These are phyloP conservation scores for Anas platyrhynchos DNA, from an alignment of 2,113 vertebrate species.

Conservation along the genomic window DNA sequence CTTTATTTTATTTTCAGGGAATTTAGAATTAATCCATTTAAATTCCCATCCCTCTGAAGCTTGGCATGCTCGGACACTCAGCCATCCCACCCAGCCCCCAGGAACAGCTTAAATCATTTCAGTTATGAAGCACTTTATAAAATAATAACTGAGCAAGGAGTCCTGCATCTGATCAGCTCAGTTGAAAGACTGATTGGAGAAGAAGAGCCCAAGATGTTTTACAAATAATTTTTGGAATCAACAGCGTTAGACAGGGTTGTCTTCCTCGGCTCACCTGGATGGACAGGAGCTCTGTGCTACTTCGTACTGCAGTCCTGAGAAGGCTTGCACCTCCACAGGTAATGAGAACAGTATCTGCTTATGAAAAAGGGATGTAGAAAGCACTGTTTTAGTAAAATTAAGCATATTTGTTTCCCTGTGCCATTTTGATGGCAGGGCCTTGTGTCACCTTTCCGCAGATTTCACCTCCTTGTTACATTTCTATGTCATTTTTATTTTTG, in stretches of 20 bases:
- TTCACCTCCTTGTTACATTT: neutral
- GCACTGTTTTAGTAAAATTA: neutral
- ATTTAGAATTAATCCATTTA: slow-evolving; percentile 52
- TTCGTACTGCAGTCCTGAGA: neutral
- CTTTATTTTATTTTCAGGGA: slow-evolving; percentile 63
- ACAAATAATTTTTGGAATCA: neutral
- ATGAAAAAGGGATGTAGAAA: neutral
- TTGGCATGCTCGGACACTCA: slow-evolving; percentile 55
- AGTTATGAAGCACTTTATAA: slow-evolving; percentile 39
- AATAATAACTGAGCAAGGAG: neutral
- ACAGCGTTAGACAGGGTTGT: neutral
- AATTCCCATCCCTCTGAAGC: slow-evolving; percentile 65
- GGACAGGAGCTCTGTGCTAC: accelerated
- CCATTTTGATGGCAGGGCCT: neutral
- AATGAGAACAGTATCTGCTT: neutral
- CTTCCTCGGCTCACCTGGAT: neutral
- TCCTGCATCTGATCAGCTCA: neutral
- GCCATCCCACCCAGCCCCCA: slow-evolving; percentile 64
- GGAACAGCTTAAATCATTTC: slow-evolving; percentile 59
- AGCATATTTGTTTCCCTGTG: neutral
- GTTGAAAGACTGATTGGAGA: neutral
- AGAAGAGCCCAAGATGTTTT: neutral
- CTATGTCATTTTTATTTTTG: accelerated
- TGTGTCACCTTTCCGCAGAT: neutral
- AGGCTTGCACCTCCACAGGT: neutral